Evolutionary conservation across 2,797 vertebrate species (phyloP).

Genomic region (Sibirionetta formosa): DNA sequence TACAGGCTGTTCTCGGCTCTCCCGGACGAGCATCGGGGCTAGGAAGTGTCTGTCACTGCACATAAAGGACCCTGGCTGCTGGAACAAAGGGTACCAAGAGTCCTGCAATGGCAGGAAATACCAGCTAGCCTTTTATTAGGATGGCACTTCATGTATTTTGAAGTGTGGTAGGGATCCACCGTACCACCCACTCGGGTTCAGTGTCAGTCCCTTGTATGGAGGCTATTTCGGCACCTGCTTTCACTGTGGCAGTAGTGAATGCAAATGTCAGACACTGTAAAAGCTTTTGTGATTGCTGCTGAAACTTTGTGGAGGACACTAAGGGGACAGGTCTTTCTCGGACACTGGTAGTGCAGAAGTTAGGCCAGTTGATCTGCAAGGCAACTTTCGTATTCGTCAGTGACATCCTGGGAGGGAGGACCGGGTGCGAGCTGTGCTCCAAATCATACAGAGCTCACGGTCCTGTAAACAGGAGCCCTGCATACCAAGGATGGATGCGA

Average conservation of each 20-base stretch:
- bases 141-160: not conserved
- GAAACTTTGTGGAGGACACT: not conserved
- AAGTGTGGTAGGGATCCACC: not conserved
- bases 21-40: accelerated
- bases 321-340: not conserved
- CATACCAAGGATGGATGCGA: not conserved
- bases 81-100: not conserved
- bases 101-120: not conserved
- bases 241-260: not conserved
- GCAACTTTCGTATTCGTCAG: not conserved
- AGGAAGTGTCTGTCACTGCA: accelerated
- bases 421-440: not conserved
- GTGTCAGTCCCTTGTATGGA: accelerated
- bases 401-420: not conserved
- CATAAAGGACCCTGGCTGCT: not conserved
- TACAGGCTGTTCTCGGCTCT: accelerated
- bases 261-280: not conserved
- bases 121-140: not conserved
- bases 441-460: not conserved
- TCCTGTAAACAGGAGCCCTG: not conserved
- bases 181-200: accelerated
- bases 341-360: not conserved
- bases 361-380: not conserved
- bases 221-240: not conserved
- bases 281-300: not conserved